A percentile compares a stretch with the other conserved stretches of the same genome.
phyloP scores from a whole-genome alignment of 2,888 invertebrate species.

The Salticus scenicus region DNA sequence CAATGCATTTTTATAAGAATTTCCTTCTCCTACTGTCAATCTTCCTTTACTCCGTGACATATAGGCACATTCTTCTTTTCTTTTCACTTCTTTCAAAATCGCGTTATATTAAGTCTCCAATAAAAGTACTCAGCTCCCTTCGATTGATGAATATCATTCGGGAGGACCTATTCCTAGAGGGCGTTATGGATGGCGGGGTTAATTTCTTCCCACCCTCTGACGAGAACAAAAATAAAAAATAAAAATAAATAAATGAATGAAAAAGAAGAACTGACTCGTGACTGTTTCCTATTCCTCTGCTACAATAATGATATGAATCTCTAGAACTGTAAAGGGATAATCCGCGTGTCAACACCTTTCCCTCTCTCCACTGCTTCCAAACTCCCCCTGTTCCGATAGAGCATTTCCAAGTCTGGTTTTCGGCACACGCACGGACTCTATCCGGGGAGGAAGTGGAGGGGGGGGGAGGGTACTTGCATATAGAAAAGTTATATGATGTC shows the following conservation, averaged over 20 bases:
- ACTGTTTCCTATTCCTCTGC: not conserved
- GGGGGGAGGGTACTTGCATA: not conserved
- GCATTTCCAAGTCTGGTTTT: not conserved
- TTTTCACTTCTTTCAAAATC: too few species aligned
- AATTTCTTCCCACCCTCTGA: not conserved
- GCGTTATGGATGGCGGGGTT: not conserved
- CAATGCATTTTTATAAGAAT: too few species aligned
- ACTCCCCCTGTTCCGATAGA: too few species aligned
- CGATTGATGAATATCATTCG: not conserved
- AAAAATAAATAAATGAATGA: too few species aligned
- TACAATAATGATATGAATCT: slow-evolving; percentile 15
- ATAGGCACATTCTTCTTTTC: too few species aligned
- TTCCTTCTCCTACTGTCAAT: too few species aligned
- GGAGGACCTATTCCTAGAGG: not conserved
- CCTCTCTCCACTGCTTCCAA: not conserved
- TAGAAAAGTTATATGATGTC: not conserved
- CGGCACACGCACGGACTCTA: not conserved
- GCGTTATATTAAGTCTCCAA: too few species aligned
- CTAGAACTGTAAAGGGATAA: slow-evolving; percentile 2
- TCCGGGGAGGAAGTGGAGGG: not conserved
- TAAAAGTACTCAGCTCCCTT: too few species aligned
- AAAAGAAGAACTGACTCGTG: not conserved
- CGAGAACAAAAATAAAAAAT: too few species aligned
- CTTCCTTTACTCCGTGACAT: too few species aligned
- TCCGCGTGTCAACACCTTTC: slow-evolving; percentile 15